Evolutionary conservation across 1,140 invertebrate species (phyloP), one percentile per base, ranked within the genome.

Genomic region (Ostrea denselamellosa): DNA sequence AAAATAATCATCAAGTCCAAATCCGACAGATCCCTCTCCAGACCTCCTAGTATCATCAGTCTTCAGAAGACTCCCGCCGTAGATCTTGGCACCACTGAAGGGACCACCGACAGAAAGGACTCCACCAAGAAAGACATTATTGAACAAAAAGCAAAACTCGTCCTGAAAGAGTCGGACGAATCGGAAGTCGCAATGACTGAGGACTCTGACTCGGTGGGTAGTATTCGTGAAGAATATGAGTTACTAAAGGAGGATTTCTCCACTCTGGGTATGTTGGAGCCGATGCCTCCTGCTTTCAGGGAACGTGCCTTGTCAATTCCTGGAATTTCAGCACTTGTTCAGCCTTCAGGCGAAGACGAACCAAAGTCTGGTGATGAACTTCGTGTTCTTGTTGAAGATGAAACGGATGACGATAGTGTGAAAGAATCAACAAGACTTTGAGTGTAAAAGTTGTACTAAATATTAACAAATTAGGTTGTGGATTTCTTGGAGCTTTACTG

Each of bases 141-240:
- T 8, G 56, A 62, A 58, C 52, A 85, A 28, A 85, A 56, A 88
- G 22, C 85, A 5, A 9, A 22, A n/a, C 58, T 44, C n/a, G 44
- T 44, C 10, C 9, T 86, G 54, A 86, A 83, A 84, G 87, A 86
- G 14, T 85, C 71, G 0, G 86, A 87, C 8, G 85, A 87, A 14
- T 62, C 84, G 5, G 86, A 85, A 2, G 62, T 85, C 25, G 56
- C 85, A 25, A 85, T 25, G 54, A 62, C 56, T 53, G 68, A 77
- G 12, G 86, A 89, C 58, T 89, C 89, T 14, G 89, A 89, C 22
- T 82, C 89, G 8, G 83, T 88, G 62, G 89, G 85, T 5, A 90
- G 87, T 87, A 71, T 88, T 9, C 85, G 88, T 14, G 89, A 87
- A 2, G 82, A 83, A 25, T 90, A 88, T 44, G 87, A 88, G 53